Evolutionary conservation across 1,140 invertebrate genomes (phyloP).

Genomic region (Vollenhovia emeryi): DNA sequence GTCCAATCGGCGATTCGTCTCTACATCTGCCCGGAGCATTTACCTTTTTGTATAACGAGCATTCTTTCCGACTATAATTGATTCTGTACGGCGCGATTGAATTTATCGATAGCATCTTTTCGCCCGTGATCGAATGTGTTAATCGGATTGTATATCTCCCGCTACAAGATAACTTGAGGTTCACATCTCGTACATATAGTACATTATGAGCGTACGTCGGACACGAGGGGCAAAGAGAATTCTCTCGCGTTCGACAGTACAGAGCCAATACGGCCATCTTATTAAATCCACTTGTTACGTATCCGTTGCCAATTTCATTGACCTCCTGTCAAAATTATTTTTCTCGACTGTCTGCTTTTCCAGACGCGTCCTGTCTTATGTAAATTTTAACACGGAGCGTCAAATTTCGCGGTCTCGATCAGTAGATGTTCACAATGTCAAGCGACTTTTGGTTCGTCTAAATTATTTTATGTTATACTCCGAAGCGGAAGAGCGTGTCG

Average conservation of each 20-base stretch:
- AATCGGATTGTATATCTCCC: constrained; percentile 36
- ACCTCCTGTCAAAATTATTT: constrained; percentile 31
- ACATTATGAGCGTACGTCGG: background rate
- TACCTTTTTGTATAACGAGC: background rate
- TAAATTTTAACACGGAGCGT: constrained; percentile 16
- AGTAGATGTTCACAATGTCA: background rate
- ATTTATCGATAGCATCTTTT: constrained; percentile 54
- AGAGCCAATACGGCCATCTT: background rate
- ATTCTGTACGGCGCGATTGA: constrained; percentile 49
- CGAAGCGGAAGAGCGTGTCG: background rate
- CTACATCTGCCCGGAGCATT: constrained; percentile 23
- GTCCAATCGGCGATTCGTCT: constrained; percentile 24
- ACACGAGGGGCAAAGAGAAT: background rate
- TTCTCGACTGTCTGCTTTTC: constrained; percentile 37
- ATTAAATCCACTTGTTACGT: constrained; percentile 34
- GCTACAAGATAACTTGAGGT: constrained; percentile 8
- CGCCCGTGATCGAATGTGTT: constrained; percentile 7
- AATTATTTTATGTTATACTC: constrained; percentile 8
- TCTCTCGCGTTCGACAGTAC: background rate
- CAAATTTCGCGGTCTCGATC: constrained; percentile 51
- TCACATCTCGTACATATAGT: constrained; percentile 16
- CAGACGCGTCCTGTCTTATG: background rate
- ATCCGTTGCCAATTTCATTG: constrained; percentile 24
- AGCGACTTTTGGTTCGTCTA: constrained; percentile 6
- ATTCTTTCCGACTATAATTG: constrained; percentile 42